A percentile compares a stretch with the other conserved stretches of the same genome.
Evolutionary conservation across 2,797 vertebrate genomes (phyloP).

Genomic region (Pipistrellus nathusii): DNA sequence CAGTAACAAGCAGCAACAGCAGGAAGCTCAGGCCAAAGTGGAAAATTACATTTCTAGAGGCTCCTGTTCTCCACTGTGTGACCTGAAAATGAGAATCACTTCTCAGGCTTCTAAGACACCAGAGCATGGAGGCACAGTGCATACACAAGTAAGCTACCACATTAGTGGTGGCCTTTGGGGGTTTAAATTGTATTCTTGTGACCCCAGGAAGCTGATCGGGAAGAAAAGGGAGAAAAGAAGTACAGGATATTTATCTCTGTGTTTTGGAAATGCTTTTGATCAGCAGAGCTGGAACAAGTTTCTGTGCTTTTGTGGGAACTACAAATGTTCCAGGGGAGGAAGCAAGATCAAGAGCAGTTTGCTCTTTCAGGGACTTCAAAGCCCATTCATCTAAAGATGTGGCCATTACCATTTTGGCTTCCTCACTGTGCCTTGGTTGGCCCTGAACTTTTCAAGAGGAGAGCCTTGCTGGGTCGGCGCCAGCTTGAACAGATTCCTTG

Average conservation of each 20-base stretch:
- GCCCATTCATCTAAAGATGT: constrained; percentile 75
- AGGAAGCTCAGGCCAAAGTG: constrained; percentile 63
- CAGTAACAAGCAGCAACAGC: background rate
- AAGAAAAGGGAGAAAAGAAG: constrained; percentile 59
- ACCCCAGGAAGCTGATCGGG: constrained; percentile 77
- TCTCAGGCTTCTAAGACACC: constrained; percentile 76
- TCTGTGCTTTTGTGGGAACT: constrained; percentile 76
- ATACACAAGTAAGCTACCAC: constrained; percentile 69
- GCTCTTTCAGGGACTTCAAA: constrained; percentile 82
- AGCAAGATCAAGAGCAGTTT: constrained; percentile 75
- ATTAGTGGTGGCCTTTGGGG: constrained; percentile 57
- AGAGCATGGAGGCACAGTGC: constrained; percentile 63
- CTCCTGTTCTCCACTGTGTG: constrained; percentile 76
- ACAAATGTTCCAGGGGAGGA: constrained; percentile 80
- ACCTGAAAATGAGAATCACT: constrained; percentile 78
- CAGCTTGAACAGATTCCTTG: constrained; percentile 62
- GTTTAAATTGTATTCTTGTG: constrained; percentile 74
- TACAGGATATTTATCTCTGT: constrained; percentile 71
- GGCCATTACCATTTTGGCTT: constrained; percentile 70
- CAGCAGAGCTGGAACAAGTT: constrained; percentile 77
- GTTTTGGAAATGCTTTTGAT: constrained; percentile 76
- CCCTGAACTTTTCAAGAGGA: constrained; percentile 78
- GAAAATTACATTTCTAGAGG: constrained; percentile 75
- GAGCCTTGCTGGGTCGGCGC: constrained; percentile 59
- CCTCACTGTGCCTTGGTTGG: constrained; percentile 67